Evolutionary conservation across 2,113 vertebrate species (phyloP), one percentile per base, ranked within the genome.

Genomic region (Anthoscopus minutus): DNA sequence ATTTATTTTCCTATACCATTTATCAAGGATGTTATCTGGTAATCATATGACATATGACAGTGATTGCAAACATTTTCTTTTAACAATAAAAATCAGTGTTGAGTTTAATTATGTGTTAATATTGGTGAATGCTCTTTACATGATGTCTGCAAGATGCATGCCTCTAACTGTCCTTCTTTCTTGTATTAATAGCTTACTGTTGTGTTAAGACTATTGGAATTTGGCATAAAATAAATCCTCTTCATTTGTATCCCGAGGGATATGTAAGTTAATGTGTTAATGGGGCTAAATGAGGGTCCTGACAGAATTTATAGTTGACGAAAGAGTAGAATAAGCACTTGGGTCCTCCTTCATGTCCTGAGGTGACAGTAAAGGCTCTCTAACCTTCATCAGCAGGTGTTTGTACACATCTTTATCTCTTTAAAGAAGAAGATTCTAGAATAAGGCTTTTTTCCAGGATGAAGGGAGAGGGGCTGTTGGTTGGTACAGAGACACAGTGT

Each of bases 351-450:
- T 66, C 44, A 44, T 4, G 3, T 77, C 12, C 61, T 77, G 44
- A 44, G 21, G 6, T 11, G 15, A 2, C 33, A 67, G 4, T 37
- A 67, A 44, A 77, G 45, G 15, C 37, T 67, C 53, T 51, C 72
- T 67, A 45, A 51, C 22, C 27, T 51, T 51, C 31, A 67, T 51
- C 21, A 51, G 13, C 0, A 0, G 3, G 33, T 67, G 22, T 45
- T 50, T 77, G 11, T 31, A 30, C 14, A 58, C 37, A 67, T 3
- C 3, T 11, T 44, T 44, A 27, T 5, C 27, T 58, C 17, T 33
- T 51, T 44, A 77, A 33, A 15, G 33, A 33, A 15, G 33, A 86
- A 44, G 33, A 44, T 67, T 67, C 37, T n/a, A 27, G 18, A 27
- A 37, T 12, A 6, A 51, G 18, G 1, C 19, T 50, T 86, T 4